These are phyloP conservation scores for Ommatoiulus sabulosus DNA, from an alignment of 2,888 invertebrate genomes.

Conservation along the genomic window DNA sequence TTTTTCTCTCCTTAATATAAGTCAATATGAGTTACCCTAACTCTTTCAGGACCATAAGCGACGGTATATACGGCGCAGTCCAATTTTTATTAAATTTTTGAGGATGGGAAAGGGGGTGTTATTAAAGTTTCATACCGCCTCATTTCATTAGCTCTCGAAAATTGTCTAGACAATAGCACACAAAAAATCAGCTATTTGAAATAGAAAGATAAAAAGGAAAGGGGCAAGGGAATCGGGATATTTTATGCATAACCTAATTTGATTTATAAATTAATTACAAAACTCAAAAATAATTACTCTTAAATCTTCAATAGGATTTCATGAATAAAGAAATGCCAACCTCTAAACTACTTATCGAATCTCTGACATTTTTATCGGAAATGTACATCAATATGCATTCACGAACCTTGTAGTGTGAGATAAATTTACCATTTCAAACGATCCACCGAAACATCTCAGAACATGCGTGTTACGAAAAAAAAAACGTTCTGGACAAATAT, in stretches of 20 bases:
- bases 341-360: background rate
- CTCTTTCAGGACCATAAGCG: background rate
- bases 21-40: background rate
- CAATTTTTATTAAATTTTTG: background rate
- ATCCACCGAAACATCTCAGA: background rate
- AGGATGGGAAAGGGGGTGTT: background rate
- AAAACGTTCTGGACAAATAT: background rate
- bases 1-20: no score
- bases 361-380: no score
- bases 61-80: background rate
- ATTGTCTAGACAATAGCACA: slow-evolving; percentile 20
- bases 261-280: background rate
- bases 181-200: background rate
- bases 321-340: background rate
- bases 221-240: background rate
- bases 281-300: background rate
- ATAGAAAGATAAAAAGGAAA: background rate
- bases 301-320: background rate
- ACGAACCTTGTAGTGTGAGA: no score
- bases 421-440: no score
- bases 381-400: no score
- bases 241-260: background rate
- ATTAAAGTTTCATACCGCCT: background rate
- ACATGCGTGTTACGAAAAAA: background rate
- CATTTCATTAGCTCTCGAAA: background rate